Conservation (phyloP, 2,113 vertebrate genomes). For the Balaeniceps rex region DNA sequence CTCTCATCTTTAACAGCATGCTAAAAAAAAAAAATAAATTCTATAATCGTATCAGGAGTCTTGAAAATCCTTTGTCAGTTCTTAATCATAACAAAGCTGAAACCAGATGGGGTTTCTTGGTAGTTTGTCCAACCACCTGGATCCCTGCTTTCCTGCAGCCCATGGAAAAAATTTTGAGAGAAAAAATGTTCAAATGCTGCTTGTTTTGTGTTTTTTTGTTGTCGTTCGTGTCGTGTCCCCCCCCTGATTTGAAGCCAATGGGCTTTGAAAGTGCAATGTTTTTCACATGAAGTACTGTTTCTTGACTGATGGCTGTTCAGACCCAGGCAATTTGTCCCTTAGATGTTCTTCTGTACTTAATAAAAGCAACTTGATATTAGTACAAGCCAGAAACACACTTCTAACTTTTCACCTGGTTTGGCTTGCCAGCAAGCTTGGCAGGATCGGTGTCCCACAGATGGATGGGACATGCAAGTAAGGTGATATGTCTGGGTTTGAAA, state of each 20-base stretch:
- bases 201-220: neutral
- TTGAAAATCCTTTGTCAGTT: constrained; percentile 22
- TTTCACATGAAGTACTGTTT: neutral
- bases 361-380: neutral
- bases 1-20: constrained; percentile 6
- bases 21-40: neutral
- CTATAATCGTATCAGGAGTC: constrained; percentile 6
- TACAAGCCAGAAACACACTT: neutral
- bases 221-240: no score
- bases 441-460: fast-evolving
- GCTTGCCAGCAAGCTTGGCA: neutral
- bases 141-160: neutral
- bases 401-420: neutral
- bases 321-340: neutral
- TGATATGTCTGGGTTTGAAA: neutral
- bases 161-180: neutral
- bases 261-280: neutral
- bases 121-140: neutral
- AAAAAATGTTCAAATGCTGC: neutral
- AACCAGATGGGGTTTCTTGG: neutral
- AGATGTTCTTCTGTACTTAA: neutral
- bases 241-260: neutral
- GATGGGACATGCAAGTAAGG: neutral
- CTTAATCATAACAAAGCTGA: constrained; percentile 11
- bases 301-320: neutral